Conservation (phyloP, 2,888 invertebrate species). For the Plagodis dolabraria region DNA sequence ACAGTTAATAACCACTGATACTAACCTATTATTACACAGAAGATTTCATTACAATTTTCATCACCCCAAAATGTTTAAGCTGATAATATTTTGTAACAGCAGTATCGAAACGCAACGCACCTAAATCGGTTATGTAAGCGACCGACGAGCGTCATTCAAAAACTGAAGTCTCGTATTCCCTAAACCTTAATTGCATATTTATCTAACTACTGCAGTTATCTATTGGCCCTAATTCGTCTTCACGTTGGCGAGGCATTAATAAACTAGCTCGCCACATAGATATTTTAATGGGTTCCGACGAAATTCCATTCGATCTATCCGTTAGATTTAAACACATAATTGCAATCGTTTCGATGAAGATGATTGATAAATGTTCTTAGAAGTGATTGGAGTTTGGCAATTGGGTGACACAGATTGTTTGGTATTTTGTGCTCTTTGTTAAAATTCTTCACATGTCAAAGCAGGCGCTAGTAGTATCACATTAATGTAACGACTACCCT, state of each 20-base stretch:
- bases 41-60: conserved; percentile 32
- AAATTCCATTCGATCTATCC: conserved; percentile 28
- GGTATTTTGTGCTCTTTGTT: conserved; percentile 4
- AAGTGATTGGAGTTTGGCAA: background rate
- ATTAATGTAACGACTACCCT: conserved; percentile 4
- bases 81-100: conserved; percentile 18
- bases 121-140: conserved; percentile 21
- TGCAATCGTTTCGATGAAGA: conserved; percentile 13
- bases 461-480: background rate
- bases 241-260: conserved; percentile 46
- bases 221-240: conserved; percentile 63
- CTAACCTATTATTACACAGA: conserved; percentile 23
- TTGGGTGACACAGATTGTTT: background rate
- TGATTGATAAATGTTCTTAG: conserved; percentile 12
- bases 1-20: conserved; percentile 31
- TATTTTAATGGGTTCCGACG: conserved; percentile 50
- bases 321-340: conserved; percentile 15
- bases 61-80: conserved; percentile 20
- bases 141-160: conserved; percentile 32
- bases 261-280: conserved; percentile 50
- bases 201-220: conserved; percentile 73
- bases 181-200: conserved; percentile 72
- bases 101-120: conserved; percentile 13
- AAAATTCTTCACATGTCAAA: background rate
- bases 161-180: conserved; percentile 42